These are phyloP conservation scores for Colius striatus DNA, from an alignment of 2,113 vertebrate species.

Conservation along the genomic window DNA sequence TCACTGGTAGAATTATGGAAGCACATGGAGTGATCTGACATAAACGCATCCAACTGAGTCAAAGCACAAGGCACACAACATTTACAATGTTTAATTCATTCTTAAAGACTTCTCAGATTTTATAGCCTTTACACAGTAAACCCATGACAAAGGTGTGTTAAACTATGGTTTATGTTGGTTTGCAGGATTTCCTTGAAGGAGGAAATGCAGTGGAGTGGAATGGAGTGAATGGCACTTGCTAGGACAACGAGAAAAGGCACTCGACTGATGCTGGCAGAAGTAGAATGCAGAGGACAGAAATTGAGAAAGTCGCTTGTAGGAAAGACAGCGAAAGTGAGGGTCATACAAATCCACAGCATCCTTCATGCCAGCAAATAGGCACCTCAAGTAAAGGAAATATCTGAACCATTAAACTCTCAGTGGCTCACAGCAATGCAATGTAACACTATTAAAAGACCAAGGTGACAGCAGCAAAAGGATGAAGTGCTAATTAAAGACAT, in stretches of 20 bases:
- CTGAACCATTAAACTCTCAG: neutral
- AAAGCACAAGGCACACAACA: neutral
- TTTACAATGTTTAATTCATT: neutral
- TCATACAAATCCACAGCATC: neutral
- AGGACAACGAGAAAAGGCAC: neutral
- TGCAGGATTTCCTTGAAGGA: neutral
- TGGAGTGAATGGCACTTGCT: neutral
- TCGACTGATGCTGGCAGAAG: neutral
- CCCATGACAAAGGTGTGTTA: neutral
- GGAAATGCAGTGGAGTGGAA: neutral
- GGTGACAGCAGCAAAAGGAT: neutral
- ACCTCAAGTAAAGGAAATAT: neutral
- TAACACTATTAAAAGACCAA: slow-evolving; percentile 12
- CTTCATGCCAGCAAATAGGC: neutral
- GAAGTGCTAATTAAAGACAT: neutral
- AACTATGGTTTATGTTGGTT: neutral
- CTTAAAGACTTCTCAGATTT: neutral
- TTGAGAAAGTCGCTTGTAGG: neutral
- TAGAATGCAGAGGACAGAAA: neutral
- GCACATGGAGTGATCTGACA: neutral
- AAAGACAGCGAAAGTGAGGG: neutral
- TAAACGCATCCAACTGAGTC: neutral
- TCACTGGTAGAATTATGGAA: neutral
- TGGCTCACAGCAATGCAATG: neutral
- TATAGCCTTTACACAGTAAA: neutral